These are phyloP conservation scores for Acanthococcus lagerstroemiae DNA, from an alignment of 2,888 invertebrate species.

Conservation along the genomic window DNA sequence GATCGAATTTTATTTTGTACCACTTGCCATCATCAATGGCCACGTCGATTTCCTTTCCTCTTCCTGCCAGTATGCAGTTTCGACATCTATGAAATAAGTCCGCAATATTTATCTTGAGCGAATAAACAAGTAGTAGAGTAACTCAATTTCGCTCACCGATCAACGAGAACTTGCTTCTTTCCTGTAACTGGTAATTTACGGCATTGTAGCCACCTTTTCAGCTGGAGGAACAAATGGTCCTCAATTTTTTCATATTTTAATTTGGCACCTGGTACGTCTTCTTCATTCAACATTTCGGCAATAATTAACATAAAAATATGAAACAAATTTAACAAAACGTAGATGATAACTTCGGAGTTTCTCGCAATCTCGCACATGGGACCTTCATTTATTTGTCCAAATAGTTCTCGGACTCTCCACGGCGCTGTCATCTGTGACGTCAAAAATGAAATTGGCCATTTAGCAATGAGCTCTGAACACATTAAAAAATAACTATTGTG, in stretches of 20 bases:
- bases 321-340: neutral
- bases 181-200: neutral
- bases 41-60: neutral
- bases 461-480: slow-evolving; percentile 5
- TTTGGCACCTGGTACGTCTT: neutral
- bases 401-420: neutral
- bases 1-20: neutral
- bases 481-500: slow-evolving; percentile 25
- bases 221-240: neutral
- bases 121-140: too few relatives aligned
- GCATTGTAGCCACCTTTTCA: neutral
- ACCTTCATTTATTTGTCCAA: neutral
- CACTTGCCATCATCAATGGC: neutral
- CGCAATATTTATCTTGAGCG: too few relatives aligned
- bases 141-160: neutral
- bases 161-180: neutral
- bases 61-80: neutral
- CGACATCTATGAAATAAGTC: neutral
- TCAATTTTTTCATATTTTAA: neutral
- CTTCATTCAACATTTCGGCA: neutral
- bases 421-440: neutral
- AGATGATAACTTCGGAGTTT: too few relatives aligned
- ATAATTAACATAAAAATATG: too few relatives aligned
- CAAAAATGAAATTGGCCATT: neutral
- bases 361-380: too few relatives aligned